These are phyloP conservation scores for Podarcis cretensis DNA, from an alignment of 2,113 vertebrate species.

Conservation along the genomic window DNA sequence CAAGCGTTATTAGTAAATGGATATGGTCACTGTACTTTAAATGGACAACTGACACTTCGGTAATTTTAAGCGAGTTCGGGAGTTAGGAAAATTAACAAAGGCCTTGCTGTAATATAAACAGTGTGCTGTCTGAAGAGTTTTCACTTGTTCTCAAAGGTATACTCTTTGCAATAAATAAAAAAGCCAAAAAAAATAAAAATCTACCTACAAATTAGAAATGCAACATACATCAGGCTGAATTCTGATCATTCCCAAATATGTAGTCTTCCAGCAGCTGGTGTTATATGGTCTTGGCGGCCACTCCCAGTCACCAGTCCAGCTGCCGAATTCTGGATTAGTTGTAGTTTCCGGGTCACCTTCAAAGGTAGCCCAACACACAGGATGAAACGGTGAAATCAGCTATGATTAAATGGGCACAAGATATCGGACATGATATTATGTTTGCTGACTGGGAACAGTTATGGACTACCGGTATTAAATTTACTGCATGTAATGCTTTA, in stretches of 20 bases:
- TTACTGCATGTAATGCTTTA: too few species aligned
- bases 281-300: too few species aligned
- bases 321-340: too few species aligned
- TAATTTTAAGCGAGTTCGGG: conserved; percentile 51
- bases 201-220: not conserved
- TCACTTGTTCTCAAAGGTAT: not conserved
- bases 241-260: not conserved
- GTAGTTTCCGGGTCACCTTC: too few species aligned
- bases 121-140: not conserved
- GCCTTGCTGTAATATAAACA: conserved; percentile 1
- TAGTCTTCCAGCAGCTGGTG: not conserved
- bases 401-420: too few species aligned
- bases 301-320: too few species aligned
- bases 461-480: too few species aligned
- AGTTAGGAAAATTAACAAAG: conserved; percentile 45
- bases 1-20: conserved; percentile 53
- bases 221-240: not conserved
- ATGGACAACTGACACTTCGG: conserved; percentile 46
- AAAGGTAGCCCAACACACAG: too few species aligned
- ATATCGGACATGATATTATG: too few species aligned
- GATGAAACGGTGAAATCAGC: too few species aligned
- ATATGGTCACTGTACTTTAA: conserved; percentile 57
- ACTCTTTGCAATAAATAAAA: not conserved
- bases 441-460: too few species aligned
- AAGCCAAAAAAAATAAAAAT: not conserved